Evolutionary conservation across 2,888 invertebrate species (phyloP).

Genomic region (Mycalesis mineus): DNA sequence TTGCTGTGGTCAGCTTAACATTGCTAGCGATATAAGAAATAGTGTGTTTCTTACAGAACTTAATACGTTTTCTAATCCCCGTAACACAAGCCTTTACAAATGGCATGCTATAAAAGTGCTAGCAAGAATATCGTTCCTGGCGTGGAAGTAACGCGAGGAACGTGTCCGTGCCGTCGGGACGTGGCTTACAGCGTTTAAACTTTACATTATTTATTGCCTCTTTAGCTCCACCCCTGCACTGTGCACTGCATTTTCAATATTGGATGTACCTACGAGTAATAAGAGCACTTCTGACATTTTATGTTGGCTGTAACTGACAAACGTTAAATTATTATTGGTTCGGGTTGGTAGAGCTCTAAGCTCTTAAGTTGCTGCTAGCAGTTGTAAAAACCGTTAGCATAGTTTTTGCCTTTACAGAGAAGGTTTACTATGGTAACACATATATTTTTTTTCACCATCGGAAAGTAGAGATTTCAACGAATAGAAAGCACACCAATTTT

Average conservation of each 20-base stretch:
- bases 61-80: slow-evolving; percentile 1
- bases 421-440: too few species aligned
- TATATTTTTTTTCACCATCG: too few species aligned
- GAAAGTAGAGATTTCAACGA: too few species aligned
- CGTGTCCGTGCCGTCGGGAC: slow-evolving; percentile 17
- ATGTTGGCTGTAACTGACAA: neutral
- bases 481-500: too few species aligned
- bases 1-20: too few species aligned
- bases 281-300: neutral
- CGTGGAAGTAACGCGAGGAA: slow-evolving; percentile 8
- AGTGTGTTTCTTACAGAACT: neutral
- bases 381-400: too few species aligned
- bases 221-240: slow-evolving; percentile 3
- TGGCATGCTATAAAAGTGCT: slow-evolving; percentile 2
- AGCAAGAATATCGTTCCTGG: neutral
- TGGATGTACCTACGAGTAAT: neutral
- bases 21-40: too few species aligned
- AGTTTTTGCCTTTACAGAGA: too few species aligned
- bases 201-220: slow-evolving; percentile 18
- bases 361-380: too few species aligned
- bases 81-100: neutral
- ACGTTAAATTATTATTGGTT: too few species aligned
- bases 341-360: too few species aligned
- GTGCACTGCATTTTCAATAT: slow-evolving; percentile 3
- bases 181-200: slow-evolving; percentile 17